These are phyloP conservation scores for Drosophila quasianomalipes DNA, from an alignment of 2,888 invertebrate genomes.

Conservation along the genomic window DNA sequence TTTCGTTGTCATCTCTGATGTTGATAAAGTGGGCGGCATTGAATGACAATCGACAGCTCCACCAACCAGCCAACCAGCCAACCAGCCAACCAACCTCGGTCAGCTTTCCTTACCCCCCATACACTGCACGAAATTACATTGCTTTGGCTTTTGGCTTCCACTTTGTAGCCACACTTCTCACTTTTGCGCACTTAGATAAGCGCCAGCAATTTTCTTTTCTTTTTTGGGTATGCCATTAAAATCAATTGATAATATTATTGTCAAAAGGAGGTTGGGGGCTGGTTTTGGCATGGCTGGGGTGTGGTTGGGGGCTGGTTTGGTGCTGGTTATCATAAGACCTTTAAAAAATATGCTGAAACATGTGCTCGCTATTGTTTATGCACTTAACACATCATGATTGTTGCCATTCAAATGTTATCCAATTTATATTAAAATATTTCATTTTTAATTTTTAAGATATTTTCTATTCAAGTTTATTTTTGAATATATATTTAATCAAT, in stretches of 20 bases:
- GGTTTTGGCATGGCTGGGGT: constrained; percentile 3
- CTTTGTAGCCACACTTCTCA: constrained; percentile 28
- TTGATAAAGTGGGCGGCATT: constrained; percentile 66
- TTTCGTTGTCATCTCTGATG: constrained; percentile 28
- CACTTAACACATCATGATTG: background rate
- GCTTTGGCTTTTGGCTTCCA: background rate
- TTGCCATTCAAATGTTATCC: background rate
- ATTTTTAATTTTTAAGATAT: background rate
- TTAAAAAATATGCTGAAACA: constrained; percentile 12
- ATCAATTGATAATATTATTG: constrained; percentile 56
- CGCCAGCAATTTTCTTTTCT: constrained; percentile 10
- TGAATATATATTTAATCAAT: accelerated
- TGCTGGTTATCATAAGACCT: constrained; percentile 9
- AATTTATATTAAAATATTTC: background rate
- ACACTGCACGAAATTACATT: constrained; percentile 57
- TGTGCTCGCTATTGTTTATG: constrained; percentile 7
- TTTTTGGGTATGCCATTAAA: constrained; percentile 54
- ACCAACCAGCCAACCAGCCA: constrained; percentile 3
- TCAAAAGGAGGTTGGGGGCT: background rate
- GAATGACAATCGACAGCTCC: constrained; percentile 57
- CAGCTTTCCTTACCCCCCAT: constrained; percentile 6
- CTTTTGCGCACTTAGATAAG: constrained; percentile 75
- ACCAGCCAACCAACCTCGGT: background rate
- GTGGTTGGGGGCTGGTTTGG: constrained; percentile 3
- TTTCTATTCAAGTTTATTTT: background rate